phyloP scores from a whole-genome alignment of 2,797 vertebrate species.

The Loris lydekkerianus region DNA sequence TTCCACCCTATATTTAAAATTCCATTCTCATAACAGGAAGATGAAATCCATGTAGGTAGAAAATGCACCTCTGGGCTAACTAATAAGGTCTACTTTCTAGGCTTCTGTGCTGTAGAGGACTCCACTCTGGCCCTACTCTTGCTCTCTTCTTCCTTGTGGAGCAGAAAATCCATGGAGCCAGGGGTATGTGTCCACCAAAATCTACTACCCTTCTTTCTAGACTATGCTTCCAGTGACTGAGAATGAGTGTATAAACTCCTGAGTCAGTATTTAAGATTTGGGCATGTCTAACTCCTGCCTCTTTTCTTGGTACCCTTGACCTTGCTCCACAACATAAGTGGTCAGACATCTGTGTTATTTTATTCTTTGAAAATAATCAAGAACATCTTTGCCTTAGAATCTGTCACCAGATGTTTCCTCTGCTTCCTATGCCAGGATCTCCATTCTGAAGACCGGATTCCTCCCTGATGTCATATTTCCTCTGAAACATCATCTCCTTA shows the following conservation, averaged over 20 bases:
- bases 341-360: neutral
- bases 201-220: fast-evolving
- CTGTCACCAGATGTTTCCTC: neutral
- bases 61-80: neutral
- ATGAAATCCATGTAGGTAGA: neutral
- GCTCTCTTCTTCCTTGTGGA: neutral
- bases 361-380: neutral
- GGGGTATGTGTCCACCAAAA: fast-evolving
- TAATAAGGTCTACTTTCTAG: neutral
- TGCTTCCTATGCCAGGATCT: fast-evolving
- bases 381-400: neutral
- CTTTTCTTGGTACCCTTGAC: neutral
- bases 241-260: neutral
- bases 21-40: neutral
- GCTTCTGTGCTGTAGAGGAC: fast-evolving
- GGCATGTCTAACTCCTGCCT: neutral
- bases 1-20: neutral
- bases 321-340: neutral
- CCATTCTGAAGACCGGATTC: neutral
- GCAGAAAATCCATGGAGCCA: neutral
- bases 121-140: neutral
- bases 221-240: neutral
- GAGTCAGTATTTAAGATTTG: fast-evolving
- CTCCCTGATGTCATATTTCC: neutral
- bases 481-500: neutral